Evolutionary conservation across 2,113 vertebrate genomes (phyloP).

Genomic region (Pipa parva): DNA sequence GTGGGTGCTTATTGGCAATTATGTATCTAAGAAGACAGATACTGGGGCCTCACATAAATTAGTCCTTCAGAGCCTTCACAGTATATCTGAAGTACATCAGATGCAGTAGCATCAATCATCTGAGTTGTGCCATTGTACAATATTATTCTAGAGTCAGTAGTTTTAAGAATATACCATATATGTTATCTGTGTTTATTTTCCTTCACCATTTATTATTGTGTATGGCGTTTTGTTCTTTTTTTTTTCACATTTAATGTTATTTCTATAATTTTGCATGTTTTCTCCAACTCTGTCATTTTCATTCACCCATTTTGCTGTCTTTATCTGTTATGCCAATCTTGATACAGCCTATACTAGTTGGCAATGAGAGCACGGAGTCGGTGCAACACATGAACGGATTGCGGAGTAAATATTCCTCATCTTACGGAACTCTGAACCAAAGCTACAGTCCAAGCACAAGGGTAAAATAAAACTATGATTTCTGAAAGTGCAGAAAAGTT

Average conservation of each 20-base stretch:
- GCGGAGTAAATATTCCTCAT: slow-evolving; percentile 54
- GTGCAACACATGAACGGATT: slow-evolving; percentile 58
- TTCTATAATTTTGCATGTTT: slow-evolving; percentile 36
- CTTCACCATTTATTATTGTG: not conserved
- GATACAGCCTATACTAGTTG: slow-evolving; percentile 55
- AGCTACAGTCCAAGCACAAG: slow-evolving; percentile 59
- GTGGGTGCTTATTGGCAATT: too few species aligned
- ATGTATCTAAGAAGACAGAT: too few species aligned
- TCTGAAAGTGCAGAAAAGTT: too few species aligned
- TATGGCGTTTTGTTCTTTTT: too few species aligned
- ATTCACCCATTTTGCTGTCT: slow-evolving; percentile 53
- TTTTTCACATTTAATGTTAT: not conserved
- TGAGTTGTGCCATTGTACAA: too few species aligned
- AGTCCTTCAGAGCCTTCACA: too few species aligned
- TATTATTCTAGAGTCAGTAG: too few species aligned
- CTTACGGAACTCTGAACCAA: slow-evolving; percentile 60
- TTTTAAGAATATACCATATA: too few species aligned
- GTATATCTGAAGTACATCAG: too few species aligned
- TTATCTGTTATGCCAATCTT: slow-evolving; percentile 56
- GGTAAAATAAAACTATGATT: slow-evolving; percentile 49
- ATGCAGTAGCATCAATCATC: too few species aligned
- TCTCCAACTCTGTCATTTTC: slow-evolving; percentile 52
- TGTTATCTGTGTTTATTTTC: too few species aligned
- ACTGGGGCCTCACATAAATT: too few species aligned
- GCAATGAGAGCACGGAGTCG: slow-evolving; percentile 54